These are phyloP conservation scores for Lottia scabra DNA, from an alignment of 2,888 invertebrate genomes.

Conservation along the genomic window DNA sequence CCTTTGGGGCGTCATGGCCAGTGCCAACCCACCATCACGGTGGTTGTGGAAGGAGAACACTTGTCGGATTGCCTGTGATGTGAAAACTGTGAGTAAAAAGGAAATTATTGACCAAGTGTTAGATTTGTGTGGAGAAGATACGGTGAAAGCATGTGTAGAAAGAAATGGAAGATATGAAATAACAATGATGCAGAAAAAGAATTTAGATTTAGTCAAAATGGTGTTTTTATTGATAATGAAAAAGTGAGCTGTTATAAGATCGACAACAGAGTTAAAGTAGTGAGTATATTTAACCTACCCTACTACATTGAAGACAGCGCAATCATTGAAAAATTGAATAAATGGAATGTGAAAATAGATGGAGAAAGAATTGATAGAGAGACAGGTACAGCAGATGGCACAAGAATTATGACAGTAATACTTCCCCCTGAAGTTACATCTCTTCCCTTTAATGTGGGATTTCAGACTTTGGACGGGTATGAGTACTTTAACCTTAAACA, in stretches of 20 bases:
- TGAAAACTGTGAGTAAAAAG: not conserved
- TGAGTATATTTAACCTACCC: not conserved
- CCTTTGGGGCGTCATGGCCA: too few relatives aligned
- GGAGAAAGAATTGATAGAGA: not conserved
- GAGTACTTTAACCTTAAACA: not conserved
- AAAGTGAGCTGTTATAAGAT: not conserved
- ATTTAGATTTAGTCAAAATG: not conserved
- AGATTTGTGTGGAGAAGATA: not conserved
- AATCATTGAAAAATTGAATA: not conserved
- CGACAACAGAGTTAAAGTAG: not conserved
- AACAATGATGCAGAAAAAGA: not conserved
- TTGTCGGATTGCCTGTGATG: not conserved
- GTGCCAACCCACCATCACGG: too few relatives aligned
- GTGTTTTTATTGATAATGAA: not conserved
- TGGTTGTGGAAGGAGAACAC: not conserved
- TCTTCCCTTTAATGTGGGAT: not conserved
- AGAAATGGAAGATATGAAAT: not conserved
- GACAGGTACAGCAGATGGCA: not conserved
- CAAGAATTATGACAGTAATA: not conserved
- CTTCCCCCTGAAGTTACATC: not conserved
- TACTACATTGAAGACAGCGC: not conserved
- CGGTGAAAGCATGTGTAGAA: not conserved
- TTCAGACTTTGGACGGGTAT: not conserved
- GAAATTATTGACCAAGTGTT: not conserved
- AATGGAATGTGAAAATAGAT: not conserved